Percentiles rank a stretch among this genome's conserved stretches.
Evolutionary conservation across 2,113 vertebrate species (phyloP).

Genomic region (Menura novaehollandiae): DNA sequence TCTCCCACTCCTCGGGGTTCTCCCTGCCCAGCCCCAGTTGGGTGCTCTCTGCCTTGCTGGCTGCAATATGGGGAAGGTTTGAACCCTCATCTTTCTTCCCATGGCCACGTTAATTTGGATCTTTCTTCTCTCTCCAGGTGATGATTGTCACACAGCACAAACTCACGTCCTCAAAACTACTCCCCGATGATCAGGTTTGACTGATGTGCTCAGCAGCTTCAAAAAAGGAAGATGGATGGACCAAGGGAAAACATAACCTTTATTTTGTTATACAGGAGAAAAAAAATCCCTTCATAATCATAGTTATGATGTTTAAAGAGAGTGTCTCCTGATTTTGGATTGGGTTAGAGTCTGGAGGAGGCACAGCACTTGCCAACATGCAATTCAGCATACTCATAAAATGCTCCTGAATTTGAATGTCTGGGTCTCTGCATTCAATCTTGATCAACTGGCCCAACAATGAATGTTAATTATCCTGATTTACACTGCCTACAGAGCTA

Average conservation of each 20-base stretch:
- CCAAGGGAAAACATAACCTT: background rate
- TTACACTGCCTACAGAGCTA: background rate
- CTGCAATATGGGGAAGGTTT: background rate
- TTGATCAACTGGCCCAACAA: background rate
- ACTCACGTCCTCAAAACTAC: background rate
- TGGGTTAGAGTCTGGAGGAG: background rate
- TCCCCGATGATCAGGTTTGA: background rate
- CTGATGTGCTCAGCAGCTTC: background rate
- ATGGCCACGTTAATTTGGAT: rapidly evolving
- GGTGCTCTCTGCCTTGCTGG: background rate
- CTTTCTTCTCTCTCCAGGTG: background rate
- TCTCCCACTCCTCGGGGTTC: rapidly evolving
- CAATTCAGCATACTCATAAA: background rate
- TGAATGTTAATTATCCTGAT: background rate
- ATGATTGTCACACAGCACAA: background rate
- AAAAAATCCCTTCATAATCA: background rate
- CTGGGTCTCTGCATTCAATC: background rate
- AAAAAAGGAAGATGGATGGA: background rate
- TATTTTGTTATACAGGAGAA: background rate
- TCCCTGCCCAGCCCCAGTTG: background rate
- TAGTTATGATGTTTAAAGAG: background rate
- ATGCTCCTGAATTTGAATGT: background rate
- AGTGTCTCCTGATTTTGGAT: background rate
- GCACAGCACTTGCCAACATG: background rate
- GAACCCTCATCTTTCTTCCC: background rate